Percentiles rank a stretch among this genome's conserved stretches.
phyloP scores from a whole-genome alignment of 2,797 vertebrate genomes.

The Triplophysa yarkandensis region DNA sequence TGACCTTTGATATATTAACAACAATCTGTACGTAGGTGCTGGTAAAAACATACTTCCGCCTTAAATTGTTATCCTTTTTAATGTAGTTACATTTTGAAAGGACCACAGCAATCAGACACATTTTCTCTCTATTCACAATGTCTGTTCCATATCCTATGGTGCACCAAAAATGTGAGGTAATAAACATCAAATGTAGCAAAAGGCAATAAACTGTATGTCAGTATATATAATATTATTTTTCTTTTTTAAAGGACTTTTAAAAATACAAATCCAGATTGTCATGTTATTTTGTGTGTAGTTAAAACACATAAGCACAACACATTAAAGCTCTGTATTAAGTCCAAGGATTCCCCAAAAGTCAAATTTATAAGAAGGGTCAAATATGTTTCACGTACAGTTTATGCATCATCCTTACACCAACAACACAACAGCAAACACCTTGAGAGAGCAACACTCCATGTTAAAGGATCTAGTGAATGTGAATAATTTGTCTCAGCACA shows the following conservation, averaged over 20 bases:
- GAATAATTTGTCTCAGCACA: constrained; percentile 43
- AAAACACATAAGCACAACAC: constrained; percentile 8
- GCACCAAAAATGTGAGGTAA: too few species aligned
- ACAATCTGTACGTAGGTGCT: too few species aligned
- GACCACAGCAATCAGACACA: too few species aligned
- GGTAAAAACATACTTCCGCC: too few species aligned
- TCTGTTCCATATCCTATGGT: background rate
- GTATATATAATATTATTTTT: background rate
- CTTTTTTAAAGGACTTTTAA: constrained; percentile 25
- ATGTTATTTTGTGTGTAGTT: constrained; percentile 15
- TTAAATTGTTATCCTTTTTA: too few species aligned
- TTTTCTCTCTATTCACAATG: constrained; percentile 47
- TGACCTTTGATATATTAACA: too few species aligned
- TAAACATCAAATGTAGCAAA: too few species aligned
- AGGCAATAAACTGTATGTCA: constrained; percentile 17
- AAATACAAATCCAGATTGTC: too few species aligned
- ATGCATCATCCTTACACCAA: constrained; percentile 34
- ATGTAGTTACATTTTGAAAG: too few species aligned
- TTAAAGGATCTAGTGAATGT: constrained; percentile 41
- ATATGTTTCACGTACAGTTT: constrained; percentile 22
- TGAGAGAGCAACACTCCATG: constrained; percentile 34
- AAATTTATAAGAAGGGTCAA: constrained; percentile 46
- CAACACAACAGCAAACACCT: constrained; percentile 29
- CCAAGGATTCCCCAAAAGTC: constrained; percentile 13
- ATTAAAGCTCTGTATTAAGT: constrained; percentile 4